Conservation (phyloP, 1,140 invertebrate species). For the Ostrea denselamellosa region DNA sequence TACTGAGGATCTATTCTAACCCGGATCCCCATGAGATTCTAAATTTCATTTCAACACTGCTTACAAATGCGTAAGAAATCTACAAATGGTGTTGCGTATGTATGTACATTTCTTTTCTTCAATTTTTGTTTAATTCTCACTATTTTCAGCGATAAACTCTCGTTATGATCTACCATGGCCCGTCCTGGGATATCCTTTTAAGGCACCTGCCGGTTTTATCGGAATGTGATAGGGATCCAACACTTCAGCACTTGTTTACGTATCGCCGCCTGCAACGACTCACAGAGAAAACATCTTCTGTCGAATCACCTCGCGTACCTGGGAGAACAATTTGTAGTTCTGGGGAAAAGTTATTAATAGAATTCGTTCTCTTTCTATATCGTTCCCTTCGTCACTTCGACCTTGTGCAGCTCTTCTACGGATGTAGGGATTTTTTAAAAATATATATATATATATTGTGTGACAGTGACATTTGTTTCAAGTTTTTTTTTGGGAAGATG, state of each 20-base stretch:
- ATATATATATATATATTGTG: neutral
- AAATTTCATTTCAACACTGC: too few relatives aligned
- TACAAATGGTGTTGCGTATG: too few relatives aligned
- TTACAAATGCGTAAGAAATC: too few relatives aligned
- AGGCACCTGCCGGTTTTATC: slow-evolving; percentile 29
- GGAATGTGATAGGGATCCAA: slow-evolving; percentile 30
- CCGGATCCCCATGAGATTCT: too few relatives aligned
- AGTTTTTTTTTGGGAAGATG: slow-evolving; percentile 42
- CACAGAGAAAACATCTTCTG: slow-evolving; percentile 21
- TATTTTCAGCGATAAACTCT: too few relatives aligned
- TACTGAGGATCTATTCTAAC: too few relatives aligned
- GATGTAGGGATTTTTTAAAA: neutral
- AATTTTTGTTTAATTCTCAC: too few relatives aligned
- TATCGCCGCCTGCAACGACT: neutral
- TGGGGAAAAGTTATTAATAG: neutral
- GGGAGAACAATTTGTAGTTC: slow-evolving; percentile 33
- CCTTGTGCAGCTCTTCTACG: neutral
- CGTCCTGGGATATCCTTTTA: neutral
- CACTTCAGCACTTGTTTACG: neutral
- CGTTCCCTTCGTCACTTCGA: neutral
- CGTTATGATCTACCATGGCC: neutral
- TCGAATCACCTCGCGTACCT: neutral
- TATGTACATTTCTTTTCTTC: too few relatives aligned
- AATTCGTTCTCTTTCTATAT: neutral
- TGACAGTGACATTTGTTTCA: neutral